Evolutionary conservation across 2,113 vertebrate species (phyloP).

Genomic region (Elaphurus davidianus): DNA sequence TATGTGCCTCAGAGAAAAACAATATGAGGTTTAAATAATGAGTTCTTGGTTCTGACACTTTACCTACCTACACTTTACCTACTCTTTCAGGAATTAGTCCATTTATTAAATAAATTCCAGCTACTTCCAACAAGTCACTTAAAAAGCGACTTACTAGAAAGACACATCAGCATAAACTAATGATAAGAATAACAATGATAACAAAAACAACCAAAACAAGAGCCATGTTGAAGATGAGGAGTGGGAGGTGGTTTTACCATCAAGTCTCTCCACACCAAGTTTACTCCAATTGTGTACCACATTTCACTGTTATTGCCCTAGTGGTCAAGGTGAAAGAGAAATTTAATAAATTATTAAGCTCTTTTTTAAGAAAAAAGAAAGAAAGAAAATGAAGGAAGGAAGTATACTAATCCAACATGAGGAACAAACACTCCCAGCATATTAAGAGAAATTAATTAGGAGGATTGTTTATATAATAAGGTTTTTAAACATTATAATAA

Average conservation of each 20-base stretch:
- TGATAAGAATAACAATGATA: neutral
- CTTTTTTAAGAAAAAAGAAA: neutral
- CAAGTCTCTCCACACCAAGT: neutral
- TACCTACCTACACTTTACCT: neutral
- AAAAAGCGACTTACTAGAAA: neutral
- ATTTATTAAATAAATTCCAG: constrained; percentile 4
- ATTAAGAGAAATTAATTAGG: neutral
- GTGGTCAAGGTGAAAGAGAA: neutral
- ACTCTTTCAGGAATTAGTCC: neutral
- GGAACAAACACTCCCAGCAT: neutral
- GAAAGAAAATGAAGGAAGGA: neutral
- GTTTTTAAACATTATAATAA: neutral
- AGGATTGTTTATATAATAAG: neutral
- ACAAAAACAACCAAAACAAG: neutral
- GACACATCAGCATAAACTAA: neutral
- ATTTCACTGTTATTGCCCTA: neutral
- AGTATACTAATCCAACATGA: neutral
- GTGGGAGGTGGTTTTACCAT: neutral
- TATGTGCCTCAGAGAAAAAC: neutral
- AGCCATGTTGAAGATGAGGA: neutral
- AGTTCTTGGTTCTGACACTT: neutral
- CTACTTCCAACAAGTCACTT: neutral
- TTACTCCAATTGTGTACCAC: neutral
- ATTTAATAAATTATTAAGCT: neutral
- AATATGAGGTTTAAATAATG: constrained; percentile 27